These are phyloP conservation scores for Trichomalopsis sarcophagae DNA, from an alignment of 1,140 invertebrate genomes.

Conservation along the genomic window DNA sequence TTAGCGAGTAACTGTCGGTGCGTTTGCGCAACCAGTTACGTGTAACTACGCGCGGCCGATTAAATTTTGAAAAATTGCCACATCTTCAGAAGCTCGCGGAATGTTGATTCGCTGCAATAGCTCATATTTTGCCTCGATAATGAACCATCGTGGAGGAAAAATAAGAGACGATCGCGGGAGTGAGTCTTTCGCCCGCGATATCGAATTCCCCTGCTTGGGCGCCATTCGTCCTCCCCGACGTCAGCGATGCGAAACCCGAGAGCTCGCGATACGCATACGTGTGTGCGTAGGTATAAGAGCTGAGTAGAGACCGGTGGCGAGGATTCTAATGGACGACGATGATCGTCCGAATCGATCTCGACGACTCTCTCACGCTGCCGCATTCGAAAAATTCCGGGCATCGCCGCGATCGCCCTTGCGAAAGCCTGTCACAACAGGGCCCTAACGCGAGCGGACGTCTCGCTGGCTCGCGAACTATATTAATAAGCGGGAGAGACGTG, in stretches of 20 bases:
- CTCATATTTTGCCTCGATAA: no score
- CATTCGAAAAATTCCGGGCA: conserved; percentile 53
- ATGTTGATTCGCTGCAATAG: no score
- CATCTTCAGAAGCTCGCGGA: not conserved
- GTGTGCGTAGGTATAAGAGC: no score
- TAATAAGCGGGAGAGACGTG: conserved; percentile 50
- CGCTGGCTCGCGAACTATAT: conserved; percentile 55
- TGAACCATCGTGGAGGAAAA: no score
- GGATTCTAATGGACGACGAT: conserved; percentile 28
- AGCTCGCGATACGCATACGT: not conserved
- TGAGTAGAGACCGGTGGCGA: no score
- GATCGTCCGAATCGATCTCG: conserved; percentile 53
- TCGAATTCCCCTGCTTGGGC: conserved; percentile 19
- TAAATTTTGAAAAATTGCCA: not conserved
- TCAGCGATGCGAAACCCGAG: conserved; percentile 22
- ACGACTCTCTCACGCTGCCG: conserved; percentile 61
- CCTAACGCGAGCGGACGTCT: conserved; percentile 59
- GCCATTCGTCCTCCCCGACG: not conserved
- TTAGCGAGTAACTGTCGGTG: conserved; percentile 11
- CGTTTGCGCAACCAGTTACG: conserved; percentile 16
- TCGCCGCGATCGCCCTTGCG: conserved; percentile 54
- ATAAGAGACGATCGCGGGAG: no score
- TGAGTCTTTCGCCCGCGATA: not conserved
- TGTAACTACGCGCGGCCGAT: not conserved
- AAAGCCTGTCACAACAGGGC: conserved; percentile 64